A percentile compares a stretch with the other conserved stretches of the same genome.
These are phyloP conservation scores for Gryon sp. DNA, from an alignment of 1,140 invertebrate species.

Conservation along the genomic window DNA sequence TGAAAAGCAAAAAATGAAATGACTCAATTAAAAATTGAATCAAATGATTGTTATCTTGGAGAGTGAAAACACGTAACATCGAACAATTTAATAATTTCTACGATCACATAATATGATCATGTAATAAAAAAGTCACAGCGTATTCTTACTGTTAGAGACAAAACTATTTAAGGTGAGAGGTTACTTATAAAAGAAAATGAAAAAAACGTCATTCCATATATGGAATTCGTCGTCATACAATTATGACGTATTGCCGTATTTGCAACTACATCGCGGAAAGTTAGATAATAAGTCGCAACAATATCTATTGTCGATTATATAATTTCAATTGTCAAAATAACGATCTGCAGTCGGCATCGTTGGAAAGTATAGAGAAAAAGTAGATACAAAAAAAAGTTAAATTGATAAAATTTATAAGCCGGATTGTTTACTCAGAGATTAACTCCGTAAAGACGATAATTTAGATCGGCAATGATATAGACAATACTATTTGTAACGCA, in stretches of 20 bases:
- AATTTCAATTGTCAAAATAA: constrained; percentile 46
- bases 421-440: constrained; percentile 43
- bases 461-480: constrained; percentile 40
- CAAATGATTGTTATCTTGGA: too few relatives aligned
- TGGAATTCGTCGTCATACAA: constrained; percentile 32
- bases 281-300: constrained; percentile 45
- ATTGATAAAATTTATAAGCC: constrained; percentile 53
- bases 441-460: constrained; percentile 40
- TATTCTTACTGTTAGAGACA: background rate
- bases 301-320: constrained; percentile 52
- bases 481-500: constrained; percentile 34
- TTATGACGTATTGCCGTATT: constrained; percentile 49
- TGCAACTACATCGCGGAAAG: constrained; percentile 47
- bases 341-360: constrained; percentile 8
- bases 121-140: background rate
- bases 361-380: background rate
- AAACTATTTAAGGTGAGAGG: constrained; percentile 39
- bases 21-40: too few relatives aligned
- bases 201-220: constrained; percentile 32
- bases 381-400: constrained; percentile 24
- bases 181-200: constrained; percentile 11
- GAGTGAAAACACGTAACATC: too few relatives aligned
- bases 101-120: constrained; percentile 5
- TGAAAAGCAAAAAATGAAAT: too few relatives aligned
- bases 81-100: constrained; percentile 37